Percentiles rank a stretch among this genome's conserved stretches.
Evolutionary conservation across 2,113 vertebrate species (phyloP).

Genomic region (Ceyx margarethae): DNA sequence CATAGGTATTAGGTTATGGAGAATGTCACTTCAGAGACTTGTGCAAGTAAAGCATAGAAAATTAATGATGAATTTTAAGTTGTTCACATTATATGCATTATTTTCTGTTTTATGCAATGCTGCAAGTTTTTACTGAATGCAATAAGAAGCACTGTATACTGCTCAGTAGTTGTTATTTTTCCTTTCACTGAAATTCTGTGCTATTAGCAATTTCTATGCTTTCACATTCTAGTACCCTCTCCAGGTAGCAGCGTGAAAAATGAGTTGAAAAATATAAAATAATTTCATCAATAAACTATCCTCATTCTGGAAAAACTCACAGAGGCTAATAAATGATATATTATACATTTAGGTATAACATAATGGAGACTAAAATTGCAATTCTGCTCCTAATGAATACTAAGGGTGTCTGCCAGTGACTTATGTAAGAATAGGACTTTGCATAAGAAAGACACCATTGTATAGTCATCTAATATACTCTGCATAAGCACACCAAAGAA

Average conservation of each 20-base stretch:
- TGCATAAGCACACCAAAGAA: neutral
- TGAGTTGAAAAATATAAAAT: neutral
- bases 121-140: neutral
- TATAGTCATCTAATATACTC: neutral
- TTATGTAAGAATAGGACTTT: neutral
- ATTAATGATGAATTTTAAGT: neutral
- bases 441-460: neutral
- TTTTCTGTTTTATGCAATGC: neutral
- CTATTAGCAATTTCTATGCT: neutral
- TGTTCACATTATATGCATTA: neutral
- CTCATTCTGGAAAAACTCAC: neutral
- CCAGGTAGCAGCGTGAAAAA: neutral
- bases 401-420: neutral
- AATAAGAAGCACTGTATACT: neutral
- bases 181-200: neutral
- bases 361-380: neutral
- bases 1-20: neutral
- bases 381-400: neutral
- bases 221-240: neutral
- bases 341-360: neutral
- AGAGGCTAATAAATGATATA: neutral
- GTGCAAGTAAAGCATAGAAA: neutral
- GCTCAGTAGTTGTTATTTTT: neutral
- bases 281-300: neutral
- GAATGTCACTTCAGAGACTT: neutral